Evolutionary conservation across 2,113 vertebrate species (phyloP).

Genomic region (Zosterops borbonicus): DNA sequence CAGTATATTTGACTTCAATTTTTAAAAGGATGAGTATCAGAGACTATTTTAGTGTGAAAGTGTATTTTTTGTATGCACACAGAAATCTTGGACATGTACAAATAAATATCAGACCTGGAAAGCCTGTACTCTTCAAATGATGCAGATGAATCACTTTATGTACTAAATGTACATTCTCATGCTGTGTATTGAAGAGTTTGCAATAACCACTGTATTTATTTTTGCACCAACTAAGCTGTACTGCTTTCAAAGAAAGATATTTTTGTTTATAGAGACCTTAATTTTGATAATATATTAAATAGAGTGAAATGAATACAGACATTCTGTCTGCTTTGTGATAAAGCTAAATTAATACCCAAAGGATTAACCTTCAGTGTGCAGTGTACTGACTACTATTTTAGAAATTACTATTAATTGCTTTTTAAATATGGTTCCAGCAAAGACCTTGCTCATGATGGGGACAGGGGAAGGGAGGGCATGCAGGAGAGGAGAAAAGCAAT

Average conservation of each 20-base stretch:
- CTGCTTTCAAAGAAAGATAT: slow-evolving; percentile 28
- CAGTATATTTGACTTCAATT: background rate
- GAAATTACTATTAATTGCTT: slow-evolving; percentile 23
- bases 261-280: slow-evolving; percentile 46
- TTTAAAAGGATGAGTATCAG: slow-evolving; percentile 11
- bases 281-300: slow-evolving; percentile 45
- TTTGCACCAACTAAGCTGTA: background rate
- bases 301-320: slow-evolving; percentile 3
- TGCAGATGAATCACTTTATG: background rate
- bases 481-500: background rate
- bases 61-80: background rate
- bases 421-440: slow-evolving; percentile 12
- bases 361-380: slow-evolving; percentile 33
- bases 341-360: slow-evolving; percentile 68
- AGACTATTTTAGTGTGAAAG: background rate
- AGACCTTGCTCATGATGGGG: background rate
- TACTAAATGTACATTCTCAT: background rate
- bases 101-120: background rate
- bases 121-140: background rate
- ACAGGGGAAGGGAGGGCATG: rapidly evolving
- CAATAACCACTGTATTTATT: background rate
- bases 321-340: slow-evolving; percentile 34
- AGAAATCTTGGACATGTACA: background rate
- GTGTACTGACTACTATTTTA: slow-evolving; percentile 38
- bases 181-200: background rate